These are phyloP conservation scores for Nysson spinosus DNA, from an alignment of 2,888 invertebrate species.

Conservation along the genomic window DNA sequence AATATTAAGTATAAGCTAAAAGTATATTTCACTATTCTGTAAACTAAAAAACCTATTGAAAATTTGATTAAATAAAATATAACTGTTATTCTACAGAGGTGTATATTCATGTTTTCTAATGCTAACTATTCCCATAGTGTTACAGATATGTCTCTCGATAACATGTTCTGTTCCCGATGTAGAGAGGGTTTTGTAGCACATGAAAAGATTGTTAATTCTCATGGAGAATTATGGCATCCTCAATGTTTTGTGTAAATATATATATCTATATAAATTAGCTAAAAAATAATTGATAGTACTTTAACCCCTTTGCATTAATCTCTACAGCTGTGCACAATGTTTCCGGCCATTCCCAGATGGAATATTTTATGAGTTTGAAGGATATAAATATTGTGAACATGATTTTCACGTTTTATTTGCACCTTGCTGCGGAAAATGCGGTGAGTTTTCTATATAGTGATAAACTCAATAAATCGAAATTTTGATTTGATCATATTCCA, in stretches of 20 bases:
- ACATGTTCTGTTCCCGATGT: constrained; percentile 97
- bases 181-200: constrained; percentile 96
- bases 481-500: background rate
- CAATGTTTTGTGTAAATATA: constrained; percentile 97
- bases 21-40: too few relatives aligned
- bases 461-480: background rate
- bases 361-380: constrained; percentile 99
- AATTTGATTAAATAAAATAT: constrained; percentile 1
- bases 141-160: constrained; percentile 89
- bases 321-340: constrained; percentile 95
- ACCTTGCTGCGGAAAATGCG: constrained; percentile 90
- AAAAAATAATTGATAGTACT: background rate
- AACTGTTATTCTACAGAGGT: background rate
- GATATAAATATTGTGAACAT: constrained; percentile 98
- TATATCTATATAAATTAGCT: background rate
- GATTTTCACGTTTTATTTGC: constrained; percentile 99
- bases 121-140: constrained; percentile 71
- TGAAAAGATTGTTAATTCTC: constrained; percentile 99
- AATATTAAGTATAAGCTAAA: too few relatives aligned
- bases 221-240: constrained; percentile 99
- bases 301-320: constrained; percentile 20
- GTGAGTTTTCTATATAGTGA: constrained; percentile 72
- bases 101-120: background rate
- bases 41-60: background rate
- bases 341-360: constrained; percentile 98